These are phyloP conservation scores for Dorcus hopei DNA, from an alignment of 2,888 invertebrate genomes.

Conservation along the genomic window DNA sequence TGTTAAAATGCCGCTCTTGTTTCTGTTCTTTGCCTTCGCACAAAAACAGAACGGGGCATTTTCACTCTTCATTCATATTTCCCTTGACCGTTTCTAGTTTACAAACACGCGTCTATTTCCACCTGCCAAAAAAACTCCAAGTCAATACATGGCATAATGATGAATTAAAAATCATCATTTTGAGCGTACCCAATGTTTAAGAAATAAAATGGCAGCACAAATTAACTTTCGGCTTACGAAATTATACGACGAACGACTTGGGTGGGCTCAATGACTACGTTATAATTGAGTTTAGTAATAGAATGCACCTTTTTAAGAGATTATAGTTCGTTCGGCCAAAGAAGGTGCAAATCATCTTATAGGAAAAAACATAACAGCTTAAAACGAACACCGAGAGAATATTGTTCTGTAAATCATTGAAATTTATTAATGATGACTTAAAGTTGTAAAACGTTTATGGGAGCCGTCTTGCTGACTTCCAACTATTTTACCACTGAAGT, in stretches of 20 bases:
- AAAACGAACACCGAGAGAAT: neutral
- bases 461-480: too few relatives aligned
- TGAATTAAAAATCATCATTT: too few relatives aligned
- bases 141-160: too few relatives aligned
- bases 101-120: too few relatives aligned
- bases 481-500: too few relatives aligned
- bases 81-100: neutral
- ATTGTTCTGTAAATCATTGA: neutral
- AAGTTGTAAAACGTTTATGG: too few relatives aligned
- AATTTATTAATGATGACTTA: conserved; percentile 3
- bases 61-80: neutral
- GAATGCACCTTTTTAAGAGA: conserved; percentile 1
- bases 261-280: conserved; percentile 9
- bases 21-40: conserved; percentile 2
- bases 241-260: conserved; percentile 1
- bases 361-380: conserved; percentile 3
- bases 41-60: neutral
- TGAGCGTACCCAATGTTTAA: too few relatives aligned
- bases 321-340: neutral
- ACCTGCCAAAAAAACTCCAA: too few relatives aligned
- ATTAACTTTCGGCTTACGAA: neutral
- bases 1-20: conserved; percentile 18
- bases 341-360: neutral
- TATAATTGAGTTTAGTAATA: conserved; percentile 13
- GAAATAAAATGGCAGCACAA: too few relatives aligned